Base-by-base conservation (phyloP, 2,888 invertebrate species). In the Stenurella melanura region DNA sequence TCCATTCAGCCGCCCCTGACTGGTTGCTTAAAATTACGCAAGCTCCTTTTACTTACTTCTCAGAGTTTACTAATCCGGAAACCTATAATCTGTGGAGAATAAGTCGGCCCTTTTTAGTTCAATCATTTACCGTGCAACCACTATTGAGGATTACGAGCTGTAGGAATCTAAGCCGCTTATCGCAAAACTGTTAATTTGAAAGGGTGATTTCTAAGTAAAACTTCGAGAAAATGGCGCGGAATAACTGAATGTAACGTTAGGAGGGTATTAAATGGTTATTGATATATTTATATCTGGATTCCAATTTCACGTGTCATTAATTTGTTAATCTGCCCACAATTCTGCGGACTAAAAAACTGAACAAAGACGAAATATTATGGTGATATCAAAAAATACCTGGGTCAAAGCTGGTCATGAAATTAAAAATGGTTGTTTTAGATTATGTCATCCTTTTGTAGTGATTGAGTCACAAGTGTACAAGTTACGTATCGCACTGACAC, bases 181-280 rank as follows among this genome's bases (percentile, higher is more conserved):
- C 60, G 21, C 18, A 60, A 34, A 70, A 61, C 61, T 58, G 70
- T 60, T 70, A 70, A 60, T 70, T 70, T 61, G 60, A 70, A 67
- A 67, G 60, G 42, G 60, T 70, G 70, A 70, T 70, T 58, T 70
- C 70, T 70, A 60, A 60, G 60, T 60, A 70, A 61, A 70, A 18
- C 19, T 58, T 17, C 57, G 15, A 42, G 60, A 61, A 58, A 58
- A 70, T 70, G 19, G 60, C 12, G 17, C 26, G 21, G 70, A 34
- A 70, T n/a, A 56, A 67, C 50, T 26, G 50, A 50, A 50, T n/a
- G 12, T 50, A 50, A 50, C n/a, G 50, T 50, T n/a, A 50, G 4
- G 50, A 42, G 42, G 7, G 42, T 42, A 42, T 42, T 42, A 42
- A 42, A 42, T 42, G 15, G 42, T 42, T n/a, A 50, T 50, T n/a